Evolutionary conservation across 2,888 invertebrate genomes (phyloP).

Genomic region (Eretmocerus hayati): DNA sequence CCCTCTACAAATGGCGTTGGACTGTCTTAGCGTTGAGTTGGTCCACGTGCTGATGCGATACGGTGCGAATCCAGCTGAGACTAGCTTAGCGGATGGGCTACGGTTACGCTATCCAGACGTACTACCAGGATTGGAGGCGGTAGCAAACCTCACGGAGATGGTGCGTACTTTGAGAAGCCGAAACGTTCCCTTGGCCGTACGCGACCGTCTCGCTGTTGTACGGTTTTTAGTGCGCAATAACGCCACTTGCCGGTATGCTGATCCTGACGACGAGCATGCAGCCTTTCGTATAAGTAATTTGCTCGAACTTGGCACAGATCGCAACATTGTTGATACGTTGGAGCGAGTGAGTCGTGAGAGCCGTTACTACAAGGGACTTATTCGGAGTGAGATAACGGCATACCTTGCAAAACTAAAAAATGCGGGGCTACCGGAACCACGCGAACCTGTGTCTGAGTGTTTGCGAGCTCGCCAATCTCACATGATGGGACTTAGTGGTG

Average conservation of each 20-base stretch:
- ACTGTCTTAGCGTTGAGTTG: not conserved
- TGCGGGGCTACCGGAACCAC: not conserved
- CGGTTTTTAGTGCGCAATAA: slow-evolving; percentile 1
- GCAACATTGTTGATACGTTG: not conserved
- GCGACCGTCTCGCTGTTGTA: not conserved
- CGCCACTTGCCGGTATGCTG: not conserved
- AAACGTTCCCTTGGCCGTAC: not conserved
- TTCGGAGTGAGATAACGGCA: not conserved
- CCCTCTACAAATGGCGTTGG: not conserved
- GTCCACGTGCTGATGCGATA: not conserved
- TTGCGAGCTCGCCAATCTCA: not conserved
- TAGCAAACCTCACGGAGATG: not conserved
- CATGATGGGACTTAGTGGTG: too few species aligned
- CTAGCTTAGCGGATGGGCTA: not conserved
- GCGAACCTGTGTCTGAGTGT: not conserved
- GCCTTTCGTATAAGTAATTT: not conserved
- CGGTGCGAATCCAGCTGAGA: not conserved
- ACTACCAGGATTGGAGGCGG: not conserved
- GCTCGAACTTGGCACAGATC: not conserved
- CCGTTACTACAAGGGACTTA: not conserved
- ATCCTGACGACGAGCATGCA: not conserved
- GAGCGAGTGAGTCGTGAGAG: not conserved
- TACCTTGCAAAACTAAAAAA: not conserved
- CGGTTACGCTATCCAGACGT: not conserved
- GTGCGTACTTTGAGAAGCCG: not conserved